Evolutionary conservation across 2,888 invertebrate species (phyloP), one percentile per base, ranked within the genome.

Genomic region (Hartigia nigra): DNA sequence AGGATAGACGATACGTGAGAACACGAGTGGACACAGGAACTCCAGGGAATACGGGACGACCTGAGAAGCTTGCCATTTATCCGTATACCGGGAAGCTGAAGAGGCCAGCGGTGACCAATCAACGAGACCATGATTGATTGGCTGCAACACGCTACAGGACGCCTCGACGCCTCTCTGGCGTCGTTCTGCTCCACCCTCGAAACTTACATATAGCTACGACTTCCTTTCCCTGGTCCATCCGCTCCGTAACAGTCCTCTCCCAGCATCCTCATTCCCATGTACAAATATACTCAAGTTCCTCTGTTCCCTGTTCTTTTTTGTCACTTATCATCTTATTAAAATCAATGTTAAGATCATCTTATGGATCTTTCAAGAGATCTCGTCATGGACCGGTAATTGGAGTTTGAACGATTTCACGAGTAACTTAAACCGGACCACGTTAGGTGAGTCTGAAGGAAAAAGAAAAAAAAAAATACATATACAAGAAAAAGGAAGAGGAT

Each of bases 1-100:
- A 35, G 75, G 36, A 75, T n/a, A 23, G 39, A 34, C 55, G 77
- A 39, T 74, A 74, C 81, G 84, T 81, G 84, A 86, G 86, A 84
- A 86, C 82, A 82, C 74, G 81, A 79, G 80, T 76, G 77, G 79
- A 72, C 76, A 79, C 72, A 78, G 79, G 80, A 80, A 82, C 77
- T 78, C 70, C 76, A 78, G 82, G 82, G 72, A 72, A 72, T 23
- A 72, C 72, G 72, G 32, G 72, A 55, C 9, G 55, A 55, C 55
- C 55, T 23, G 55, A 55, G 55, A 55, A 34, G 72, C 72, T 72
- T 31, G 12, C 12, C 55, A 74, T 39, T 75, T 75, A 35, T 77
- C 74, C 39, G 31, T 35, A 72, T 78, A 75, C 78, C 75, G 70
- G 78, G 78, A 78, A 78, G 75, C 70, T 12, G 70, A 31, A 69